A percentile compares a stretch with the other conserved stretches of the same genome.
Conservation (phyloP, 2,113 vertebrate genomes). For the Poecile atricapillus region DNA sequence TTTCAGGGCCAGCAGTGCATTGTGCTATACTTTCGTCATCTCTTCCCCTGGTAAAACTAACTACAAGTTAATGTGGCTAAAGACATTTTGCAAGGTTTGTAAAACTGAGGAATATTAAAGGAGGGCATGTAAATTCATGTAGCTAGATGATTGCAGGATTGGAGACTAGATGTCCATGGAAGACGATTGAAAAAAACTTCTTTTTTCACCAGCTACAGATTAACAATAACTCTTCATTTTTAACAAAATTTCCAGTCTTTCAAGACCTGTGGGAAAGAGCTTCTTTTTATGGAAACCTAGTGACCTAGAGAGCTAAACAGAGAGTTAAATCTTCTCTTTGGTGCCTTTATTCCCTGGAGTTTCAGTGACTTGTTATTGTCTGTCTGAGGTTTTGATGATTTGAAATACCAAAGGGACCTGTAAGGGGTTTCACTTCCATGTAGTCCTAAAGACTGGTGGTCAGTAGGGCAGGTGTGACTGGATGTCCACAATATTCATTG, state of each 20-base stretch:
- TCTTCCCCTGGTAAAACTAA: background rate
- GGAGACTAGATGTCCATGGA: background rate
- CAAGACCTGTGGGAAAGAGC: background rate
- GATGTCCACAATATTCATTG: background rate
- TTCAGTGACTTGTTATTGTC: background rate
- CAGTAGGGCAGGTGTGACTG: background rate
- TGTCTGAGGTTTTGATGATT: background rate
- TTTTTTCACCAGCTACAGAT: background rate
- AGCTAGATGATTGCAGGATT: background rate
- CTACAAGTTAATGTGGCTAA: background rate
- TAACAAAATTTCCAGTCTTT: background rate
- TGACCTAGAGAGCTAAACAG: background rate
- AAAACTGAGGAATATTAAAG: background rate
- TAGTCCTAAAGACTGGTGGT: background rate
- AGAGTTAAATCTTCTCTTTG: background rate
- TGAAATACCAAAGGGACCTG: background rate
- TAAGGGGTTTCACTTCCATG: background rate
- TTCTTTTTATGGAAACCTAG: background rate
- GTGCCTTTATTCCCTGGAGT: background rate
- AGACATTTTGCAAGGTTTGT: constrained; percentile 17
- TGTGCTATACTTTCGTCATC: background rate
- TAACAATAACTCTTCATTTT: background rate
- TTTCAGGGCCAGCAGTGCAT: background rate
- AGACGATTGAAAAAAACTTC: background rate
- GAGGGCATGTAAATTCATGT: constrained; percentile 16